These are phyloP conservation scores for Drosophila truncata DNA, from an alignment of 1,140 invertebrate species.

Conservation along the genomic window DNA sequence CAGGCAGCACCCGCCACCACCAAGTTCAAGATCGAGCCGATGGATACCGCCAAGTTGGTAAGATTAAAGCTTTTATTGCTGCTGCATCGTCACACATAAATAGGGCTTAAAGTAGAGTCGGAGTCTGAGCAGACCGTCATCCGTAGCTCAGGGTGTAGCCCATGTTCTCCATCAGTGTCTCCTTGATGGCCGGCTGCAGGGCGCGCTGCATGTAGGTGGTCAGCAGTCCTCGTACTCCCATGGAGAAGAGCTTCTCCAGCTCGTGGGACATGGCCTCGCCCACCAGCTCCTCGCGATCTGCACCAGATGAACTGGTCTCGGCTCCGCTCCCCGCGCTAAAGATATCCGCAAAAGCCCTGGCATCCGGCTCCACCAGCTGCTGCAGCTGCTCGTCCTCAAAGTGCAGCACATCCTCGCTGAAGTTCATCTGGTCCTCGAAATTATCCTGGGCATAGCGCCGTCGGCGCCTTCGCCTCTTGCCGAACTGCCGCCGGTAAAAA, in stretches of 20 bases:
- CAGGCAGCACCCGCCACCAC: conserved; percentile 22
- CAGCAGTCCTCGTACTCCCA: conserved; percentile 91
- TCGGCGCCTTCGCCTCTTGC: conserved; percentile 50
- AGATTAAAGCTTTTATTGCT: conserved; percentile 75
- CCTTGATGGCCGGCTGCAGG: conserved; percentile 92
- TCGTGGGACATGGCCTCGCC: conserved; percentile 90
- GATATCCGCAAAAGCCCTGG: conserved; percentile 78
- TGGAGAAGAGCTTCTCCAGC: conserved; percentile 93
- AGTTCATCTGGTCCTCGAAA: conserved; percentile 79
- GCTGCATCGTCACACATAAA: conserved; percentile 50
- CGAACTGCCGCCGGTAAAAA: conserved; percentile 67
- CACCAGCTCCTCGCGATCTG: conserved; percentile 72
- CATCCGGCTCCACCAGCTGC: conserved; percentile 76
- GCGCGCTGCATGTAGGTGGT: conserved; percentile 93
- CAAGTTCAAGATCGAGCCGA: conserved; percentile 59
- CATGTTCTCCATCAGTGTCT: conserved; percentile 93
- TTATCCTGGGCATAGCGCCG: conserved; percentile 39
- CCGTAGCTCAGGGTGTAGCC: conserved; percentile 94
- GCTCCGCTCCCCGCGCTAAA: conserved; percentile 39
- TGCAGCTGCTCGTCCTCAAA: conserved; percentile 77
- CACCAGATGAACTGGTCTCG: neutral
- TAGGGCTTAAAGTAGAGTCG: conserved; percentile 30
- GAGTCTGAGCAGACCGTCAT: conserved; percentile 26
- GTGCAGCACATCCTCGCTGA: conserved; percentile 79
- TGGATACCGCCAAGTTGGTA: conserved; percentile 80